Conservation (phyloP, 2,113 vertebrate genomes). For the Muntiacus muntjak region DNA sequence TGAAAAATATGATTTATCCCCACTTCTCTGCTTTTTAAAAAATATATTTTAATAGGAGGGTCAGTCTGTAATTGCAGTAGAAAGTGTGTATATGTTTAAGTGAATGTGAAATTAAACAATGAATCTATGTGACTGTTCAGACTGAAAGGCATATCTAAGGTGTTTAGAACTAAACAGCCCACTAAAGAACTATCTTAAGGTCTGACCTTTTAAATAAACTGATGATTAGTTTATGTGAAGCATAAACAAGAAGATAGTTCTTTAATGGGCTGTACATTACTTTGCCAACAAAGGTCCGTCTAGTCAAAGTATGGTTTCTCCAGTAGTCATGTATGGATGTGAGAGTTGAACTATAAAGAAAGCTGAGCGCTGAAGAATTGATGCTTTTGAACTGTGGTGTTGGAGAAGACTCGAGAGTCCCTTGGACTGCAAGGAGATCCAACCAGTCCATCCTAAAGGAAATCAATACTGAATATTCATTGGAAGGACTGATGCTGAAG, state of each 20-base stretch:
- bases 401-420: neutral
- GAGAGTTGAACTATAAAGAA: neutral
- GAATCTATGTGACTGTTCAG: neutral
- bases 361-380: fast-evolving
- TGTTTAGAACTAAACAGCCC: neutral
- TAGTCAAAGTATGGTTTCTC: too few species aligned
- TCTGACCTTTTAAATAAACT: too few species aligned
- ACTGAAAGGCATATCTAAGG: neutral
- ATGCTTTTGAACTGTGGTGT: neutral
- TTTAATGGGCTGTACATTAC: neutral
- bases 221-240: too few species aligned
- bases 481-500: neutral
- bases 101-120: neutral
- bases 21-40: neutral
- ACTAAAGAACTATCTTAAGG: neutral
- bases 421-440: neutral
- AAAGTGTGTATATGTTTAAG: neutral
- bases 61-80: neutral
- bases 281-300: too few species aligned
- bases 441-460: neutral
- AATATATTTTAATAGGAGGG: neutral
- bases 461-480: neutral
- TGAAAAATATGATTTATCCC: neutral
- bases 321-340: neutral
- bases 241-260: neutral